Evolutionary conservation across 2,888 invertebrate genomes (phyloP).

Genomic region (Microctonus brassicae): DNA sequence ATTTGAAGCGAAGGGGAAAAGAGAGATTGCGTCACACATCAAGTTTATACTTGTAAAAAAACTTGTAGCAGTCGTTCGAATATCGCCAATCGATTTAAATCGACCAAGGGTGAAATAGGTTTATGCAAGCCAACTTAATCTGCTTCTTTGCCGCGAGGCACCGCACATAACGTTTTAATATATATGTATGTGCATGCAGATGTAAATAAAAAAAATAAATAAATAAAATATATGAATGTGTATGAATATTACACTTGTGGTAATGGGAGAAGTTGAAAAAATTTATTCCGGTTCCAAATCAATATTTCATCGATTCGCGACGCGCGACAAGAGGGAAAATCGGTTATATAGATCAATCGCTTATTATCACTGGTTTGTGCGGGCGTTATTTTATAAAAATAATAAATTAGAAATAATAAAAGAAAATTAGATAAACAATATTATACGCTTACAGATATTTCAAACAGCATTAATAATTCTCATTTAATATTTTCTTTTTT

Average conservation of each 20-base stretch:
- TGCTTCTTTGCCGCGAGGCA: constrained; percentile 19
- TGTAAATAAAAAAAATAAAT: too few relatives aligned
- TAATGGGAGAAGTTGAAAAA: constrained; percentile 35
- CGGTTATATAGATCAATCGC: constrained; percentile 31
- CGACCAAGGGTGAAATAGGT: constrained; percentile 53
- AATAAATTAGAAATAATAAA: background rate
- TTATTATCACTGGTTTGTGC: constrained; percentile 26
- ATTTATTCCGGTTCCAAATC: constrained; percentile 47
- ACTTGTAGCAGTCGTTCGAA: constrained; percentile 31
- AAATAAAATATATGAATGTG: constrained; percentile 22
- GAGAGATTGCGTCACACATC: constrained; percentile 25
- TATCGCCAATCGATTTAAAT: constrained; percentile 49
- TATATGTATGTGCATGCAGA: background rate
- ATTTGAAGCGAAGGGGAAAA: background rate
- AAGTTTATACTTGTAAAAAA: constrained; percentile 35
- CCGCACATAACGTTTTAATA: background rate
- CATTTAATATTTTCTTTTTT: too few relatives aligned
- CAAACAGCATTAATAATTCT: too few relatives aligned
- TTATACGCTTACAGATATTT: too few relatives aligned
- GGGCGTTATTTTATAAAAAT: constrained; percentile 13
- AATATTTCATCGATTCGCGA: constrained; percentile 41
- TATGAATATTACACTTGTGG: constrained; percentile 25
- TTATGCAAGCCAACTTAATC: constrained; percentile 46
- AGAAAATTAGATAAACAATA: background rate
- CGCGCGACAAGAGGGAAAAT: constrained; percentile 26